Conservation (phyloP, 1,140 invertebrate genomes). For the Subanguina moxae region DNA sequence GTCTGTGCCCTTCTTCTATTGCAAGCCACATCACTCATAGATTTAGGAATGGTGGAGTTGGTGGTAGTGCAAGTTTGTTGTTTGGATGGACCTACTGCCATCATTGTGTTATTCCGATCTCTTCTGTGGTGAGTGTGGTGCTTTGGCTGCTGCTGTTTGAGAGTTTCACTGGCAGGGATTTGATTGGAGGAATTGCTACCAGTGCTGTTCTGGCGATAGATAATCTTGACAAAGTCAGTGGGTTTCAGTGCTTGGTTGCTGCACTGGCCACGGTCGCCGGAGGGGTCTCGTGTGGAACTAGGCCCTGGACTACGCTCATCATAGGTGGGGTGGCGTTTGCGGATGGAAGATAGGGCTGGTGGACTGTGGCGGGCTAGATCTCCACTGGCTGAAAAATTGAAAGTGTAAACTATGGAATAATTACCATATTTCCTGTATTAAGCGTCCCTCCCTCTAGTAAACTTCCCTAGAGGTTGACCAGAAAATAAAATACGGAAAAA, state of each 20-base stretch:
- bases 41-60: constrained; percentile 40
- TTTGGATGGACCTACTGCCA: neutral
- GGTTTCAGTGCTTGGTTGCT: neutral
- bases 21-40: constrained; percentile 50
- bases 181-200: neutral
- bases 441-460: too few species aligned
- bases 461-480: too few species aligned
- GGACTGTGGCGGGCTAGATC: constrained; percentile 18
- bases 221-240: neutral
- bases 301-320: constrained; percentile 10
- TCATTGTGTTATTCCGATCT: neutral
- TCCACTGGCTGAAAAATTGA: constrained; percentile 7
- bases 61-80: neutral
- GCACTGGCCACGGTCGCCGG: neutral
- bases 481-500: too few species aligned
- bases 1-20: constrained; percentile 21
- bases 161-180: neutral
- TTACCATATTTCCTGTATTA: too few species aligned
- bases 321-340: constrained; percentile 32
- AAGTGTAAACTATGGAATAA: too few species aligned
- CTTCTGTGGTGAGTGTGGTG: neutral
- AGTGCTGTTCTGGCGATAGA: constrained; percentile 2
- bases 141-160: neutral
- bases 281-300: neutral
- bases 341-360: neutral